Evolutionary conservation across 2,888 invertebrate species (phyloP).

Genomic region (Pycnomerus fuliginosus): DNA sequence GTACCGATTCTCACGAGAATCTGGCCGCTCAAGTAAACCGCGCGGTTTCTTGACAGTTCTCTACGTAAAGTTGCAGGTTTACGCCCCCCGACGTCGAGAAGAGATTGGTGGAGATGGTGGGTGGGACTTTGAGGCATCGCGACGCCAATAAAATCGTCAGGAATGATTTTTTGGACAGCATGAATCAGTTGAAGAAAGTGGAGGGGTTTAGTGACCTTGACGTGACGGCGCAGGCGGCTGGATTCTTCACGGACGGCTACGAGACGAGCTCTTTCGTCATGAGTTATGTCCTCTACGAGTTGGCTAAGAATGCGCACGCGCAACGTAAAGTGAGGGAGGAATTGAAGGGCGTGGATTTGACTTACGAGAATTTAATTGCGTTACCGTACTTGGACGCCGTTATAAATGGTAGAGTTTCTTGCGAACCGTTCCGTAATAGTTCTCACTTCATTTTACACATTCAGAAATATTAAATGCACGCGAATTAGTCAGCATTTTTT

Average conservation of each 20-base stretch:
- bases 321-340: constrained; percentile 52
- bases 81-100: constrained; percentile 30
- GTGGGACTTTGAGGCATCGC: constrained; percentile 45
- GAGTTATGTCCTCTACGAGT: constrained; percentile 53
- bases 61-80: constrained; percentile 10
- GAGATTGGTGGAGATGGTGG: constrained; percentile 43
- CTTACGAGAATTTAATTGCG: constrained; percentile 53
- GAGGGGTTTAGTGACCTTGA: constrained; percentile 46
- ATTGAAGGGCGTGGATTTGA: constrained; percentile 49
- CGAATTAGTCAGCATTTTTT: no score
- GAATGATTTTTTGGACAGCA: constrained; percentile 52
- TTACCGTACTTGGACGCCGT: constrained; percentile 56
- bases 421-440: background rate
- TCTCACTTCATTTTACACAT: no score
- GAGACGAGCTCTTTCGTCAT: constrained; percentile 57
- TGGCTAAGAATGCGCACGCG: constrained; percentile 51
- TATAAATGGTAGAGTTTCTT: constrained; percentile 46
- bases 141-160: constrained; percentile 45
- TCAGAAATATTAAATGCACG: no score
- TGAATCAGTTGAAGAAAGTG: constrained; percentile 42
- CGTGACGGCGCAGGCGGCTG: constrained; percentile 56
- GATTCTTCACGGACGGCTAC: constrained; percentile 58
- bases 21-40: background rate
- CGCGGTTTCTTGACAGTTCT: background rate
- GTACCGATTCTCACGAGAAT: constrained; percentile 1